Percentiles rank a stretch among this genome's conserved stretches.
Evolutionary conservation across 2,888 invertebrate genomes (phyloP).

Genomic region (Sarcophaga carnaria): DNA sequence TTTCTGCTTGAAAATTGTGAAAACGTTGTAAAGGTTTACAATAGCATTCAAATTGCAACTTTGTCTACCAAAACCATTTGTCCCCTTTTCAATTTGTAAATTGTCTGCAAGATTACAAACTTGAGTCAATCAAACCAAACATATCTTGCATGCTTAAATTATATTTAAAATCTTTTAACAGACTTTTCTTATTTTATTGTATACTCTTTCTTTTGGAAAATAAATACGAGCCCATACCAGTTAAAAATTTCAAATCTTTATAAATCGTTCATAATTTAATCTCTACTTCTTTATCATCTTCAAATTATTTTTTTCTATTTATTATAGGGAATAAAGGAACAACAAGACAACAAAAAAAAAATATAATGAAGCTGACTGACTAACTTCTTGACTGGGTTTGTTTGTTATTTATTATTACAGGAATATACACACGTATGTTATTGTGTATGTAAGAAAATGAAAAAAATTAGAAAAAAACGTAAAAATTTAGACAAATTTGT

Average conservation of each 20-base stretch:
- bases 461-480: neutral
- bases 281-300: neutral
- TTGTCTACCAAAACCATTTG: no score
- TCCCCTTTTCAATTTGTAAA: no score
- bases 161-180: neutral
- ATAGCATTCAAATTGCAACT: no score
- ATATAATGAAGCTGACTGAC: constrained; percentile 6
- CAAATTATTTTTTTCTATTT: constrained; percentile 15
- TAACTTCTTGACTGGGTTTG: constrained; percentile 47
- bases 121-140: neutral
- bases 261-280: constrained; percentile 53
- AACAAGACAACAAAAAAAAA: neutral
- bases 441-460: neutral
- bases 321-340: neutral
- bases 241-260: constrained; percentile 31
- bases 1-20: no score
- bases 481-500: constrained; percentile 62
- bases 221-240: constrained; percentile 9
- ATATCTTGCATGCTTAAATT: constrained; percentile 7
- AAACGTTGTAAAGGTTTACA: no score
- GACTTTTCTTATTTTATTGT: no score
- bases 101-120: no score
- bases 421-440: neutral
- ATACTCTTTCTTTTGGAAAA: constrained; percentile 17
- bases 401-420: constrained; percentile 17